These are phyloP conservation scores for Ondatra zibethicus DNA, from an alignment of 2,113 vertebrate species.

Conservation along the genomic window DNA sequence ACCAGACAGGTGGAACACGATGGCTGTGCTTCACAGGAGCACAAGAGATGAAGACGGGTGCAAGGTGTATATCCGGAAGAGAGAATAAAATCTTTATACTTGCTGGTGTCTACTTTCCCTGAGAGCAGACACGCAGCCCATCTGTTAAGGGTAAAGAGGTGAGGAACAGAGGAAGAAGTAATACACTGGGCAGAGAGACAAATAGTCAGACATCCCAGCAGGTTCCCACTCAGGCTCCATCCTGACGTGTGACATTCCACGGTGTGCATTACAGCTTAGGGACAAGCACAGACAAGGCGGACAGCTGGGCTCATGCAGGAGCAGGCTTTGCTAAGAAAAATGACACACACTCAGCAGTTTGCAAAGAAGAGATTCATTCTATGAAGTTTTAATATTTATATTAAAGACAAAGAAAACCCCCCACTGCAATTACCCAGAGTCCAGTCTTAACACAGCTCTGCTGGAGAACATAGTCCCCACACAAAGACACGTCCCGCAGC, in stretches of 20 bases:
- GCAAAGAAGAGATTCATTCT: background rate
- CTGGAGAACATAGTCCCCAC: background rate
- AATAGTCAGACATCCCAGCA: background rate
- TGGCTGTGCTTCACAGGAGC: no score
- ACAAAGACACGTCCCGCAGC: background rate
- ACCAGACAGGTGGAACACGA: no score
- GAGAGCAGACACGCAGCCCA: background rate
- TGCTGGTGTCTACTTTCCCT: background rate
- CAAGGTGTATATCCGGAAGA: background rate
- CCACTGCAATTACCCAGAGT: background rate
- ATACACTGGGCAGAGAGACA: fast-evolving
- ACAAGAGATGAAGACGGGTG: fast-evolving
- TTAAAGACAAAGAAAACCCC: background rate
- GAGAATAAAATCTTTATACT: background rate
- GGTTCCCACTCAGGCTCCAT: background rate
- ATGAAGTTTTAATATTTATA: background rate
- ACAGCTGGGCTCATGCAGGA: background rate
- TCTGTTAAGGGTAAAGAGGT: background rate
- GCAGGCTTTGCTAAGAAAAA: background rate
- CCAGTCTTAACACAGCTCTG: background rate
- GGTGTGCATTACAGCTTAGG: background rate
- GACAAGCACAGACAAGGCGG: background rate
- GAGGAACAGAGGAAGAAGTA: background rate
- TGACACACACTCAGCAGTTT: background rate
- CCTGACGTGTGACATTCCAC: background rate